Evolutionary conservation across 2,113 vertebrate genomes (phyloP), one percentile per base, ranked within the genome.

Genomic region (Leptobrachium leishanense): DNA sequence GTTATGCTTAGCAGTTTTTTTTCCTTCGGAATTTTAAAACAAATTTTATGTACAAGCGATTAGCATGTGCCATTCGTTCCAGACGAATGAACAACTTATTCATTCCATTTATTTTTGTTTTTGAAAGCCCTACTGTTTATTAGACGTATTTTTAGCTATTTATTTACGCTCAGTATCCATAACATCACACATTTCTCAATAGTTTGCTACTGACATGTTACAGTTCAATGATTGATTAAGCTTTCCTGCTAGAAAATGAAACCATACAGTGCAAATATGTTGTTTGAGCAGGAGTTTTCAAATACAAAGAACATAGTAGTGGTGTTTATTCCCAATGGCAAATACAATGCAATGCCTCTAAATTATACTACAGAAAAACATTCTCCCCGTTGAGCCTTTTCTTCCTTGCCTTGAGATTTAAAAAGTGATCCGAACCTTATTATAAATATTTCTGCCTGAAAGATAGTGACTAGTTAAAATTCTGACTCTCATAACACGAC

Each of bases 211-310:
- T 81, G 78, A 81, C 72, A 74, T 68, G 72, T 81, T 81, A 81
- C 78, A 81, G 78, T 81, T 74, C 78, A 81, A 81, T 81, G 78
- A 81, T 81, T 81, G 78, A 81, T 81, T 81, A 81, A 81, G 78
- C 71, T 74, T 81, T 68, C 72, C 46, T 62, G 50, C 72, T 74
- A 42, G 31, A 68, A 81, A 81, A 81, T 81, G 78, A 81, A 81
- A 74, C 59, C 78, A 68, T 74, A 81, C 78, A 46, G 72, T 68
- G 63, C 72, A 71, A 81, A 81, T 81, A 74, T 81, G 71, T 81
- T 79, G 64, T 81, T 81, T 81, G 72, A 81, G 67, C 64, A 81
- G 78, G 78, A 81, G 53, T 81, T 77, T 81, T 68, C 64, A 74
- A 74, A 81, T 62, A 67, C 78, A 62, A 41, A 68, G 72, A 74